Evolutionary conservation across 2,888 invertebrate genomes (phyloP).

Genomic region (Choreutis nemorana): DNA sequence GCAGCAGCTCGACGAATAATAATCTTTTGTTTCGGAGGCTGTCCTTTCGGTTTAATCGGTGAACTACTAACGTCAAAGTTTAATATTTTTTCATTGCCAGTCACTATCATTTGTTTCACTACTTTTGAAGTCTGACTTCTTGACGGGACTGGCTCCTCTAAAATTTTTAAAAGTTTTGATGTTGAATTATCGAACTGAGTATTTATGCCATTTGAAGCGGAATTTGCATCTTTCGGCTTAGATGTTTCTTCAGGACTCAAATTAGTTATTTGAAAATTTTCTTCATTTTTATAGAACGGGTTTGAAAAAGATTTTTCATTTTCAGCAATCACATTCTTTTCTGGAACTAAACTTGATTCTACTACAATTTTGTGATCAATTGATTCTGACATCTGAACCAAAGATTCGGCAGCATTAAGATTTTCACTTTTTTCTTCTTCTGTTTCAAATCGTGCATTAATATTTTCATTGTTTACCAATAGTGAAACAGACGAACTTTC

Average conservation of each 20-base stretch:
- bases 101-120: constrained; percentile 24
- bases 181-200: constrained; percentile 44
- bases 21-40: constrained; percentile 47
- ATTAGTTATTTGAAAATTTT: constrained; percentile 11
- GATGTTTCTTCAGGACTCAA: constrained; percentile 30
- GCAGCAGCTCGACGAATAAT: constrained; percentile 48
- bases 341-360: too few species aligned
- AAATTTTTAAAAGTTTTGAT: constrained; percentile 64
- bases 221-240: constrained; percentile 25
- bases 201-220: constrained; percentile 19
- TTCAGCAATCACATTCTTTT: too few species aligned
- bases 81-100: constrained; percentile 51
- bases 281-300: constrained; percentile 10
- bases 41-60: constrained; percentile 31
- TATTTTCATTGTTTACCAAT: constrained; percentile 8
- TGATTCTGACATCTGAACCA: constrained; percentile 59
- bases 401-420: constrained; percentile 54
- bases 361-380: constrained; percentile 43
- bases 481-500: background rate
- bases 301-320: constrained; percentile 11
- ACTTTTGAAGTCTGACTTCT: constrained; percentile 34
- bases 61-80: constrained; percentile 52
- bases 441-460: constrained; percentile 41
- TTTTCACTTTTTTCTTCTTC: constrained; percentile 57
- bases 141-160: constrained; percentile 65